Base-by-base conservation (phyloP, 2,113 vertebrate species). In the Falco punctatus region DNA sequence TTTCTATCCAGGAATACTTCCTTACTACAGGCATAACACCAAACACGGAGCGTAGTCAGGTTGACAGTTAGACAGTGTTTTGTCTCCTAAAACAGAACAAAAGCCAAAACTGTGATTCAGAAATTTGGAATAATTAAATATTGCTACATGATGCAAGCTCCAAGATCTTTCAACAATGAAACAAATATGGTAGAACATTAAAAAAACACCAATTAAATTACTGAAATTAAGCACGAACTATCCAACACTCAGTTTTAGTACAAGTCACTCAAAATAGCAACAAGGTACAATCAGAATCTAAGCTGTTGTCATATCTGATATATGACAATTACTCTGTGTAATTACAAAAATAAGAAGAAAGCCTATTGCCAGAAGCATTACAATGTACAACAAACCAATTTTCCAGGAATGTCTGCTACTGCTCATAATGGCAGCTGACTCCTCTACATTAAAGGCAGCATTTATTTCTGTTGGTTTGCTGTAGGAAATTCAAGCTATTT, bases 1-100 rank as follows among this genome's bases (percentile, higher is more conserved):
- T 99, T 99, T 91, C 99, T 98, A 67, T 99, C 99, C 97, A 99
- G 97, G 97, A 99, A 99, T 17, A 99, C 99, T 97, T 99, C 99
- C 97, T 99, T 99, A 93, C 99, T 98, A 86, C 99, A 99, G 95
- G 99, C 98, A 2, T 99, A 99, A 98, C 99, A 99, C 99, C 99
- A 99, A 64, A 99, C 99, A 75, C 99, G 98, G 23, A 99, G 98
- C 5, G 99, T 99, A 71, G 99, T 99, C 89, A 99, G 98, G 98
- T 99, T 99, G 96, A 99, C 99, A 10, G 99, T 99, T 57, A 99
- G 97, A 98, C 98, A 99, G 98, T 99, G 99, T 46, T 98, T 98
- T 57, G 99, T 99, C 69, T 99, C 99, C 99, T 99, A 79, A 48
- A 96, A 81, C 65, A 96, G 26, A 86, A 91, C 7, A 90, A 88